Evolutionary conservation across 2,888 invertebrate species (phyloP).

Genomic region (Notodonta dromedarius): DNA sequence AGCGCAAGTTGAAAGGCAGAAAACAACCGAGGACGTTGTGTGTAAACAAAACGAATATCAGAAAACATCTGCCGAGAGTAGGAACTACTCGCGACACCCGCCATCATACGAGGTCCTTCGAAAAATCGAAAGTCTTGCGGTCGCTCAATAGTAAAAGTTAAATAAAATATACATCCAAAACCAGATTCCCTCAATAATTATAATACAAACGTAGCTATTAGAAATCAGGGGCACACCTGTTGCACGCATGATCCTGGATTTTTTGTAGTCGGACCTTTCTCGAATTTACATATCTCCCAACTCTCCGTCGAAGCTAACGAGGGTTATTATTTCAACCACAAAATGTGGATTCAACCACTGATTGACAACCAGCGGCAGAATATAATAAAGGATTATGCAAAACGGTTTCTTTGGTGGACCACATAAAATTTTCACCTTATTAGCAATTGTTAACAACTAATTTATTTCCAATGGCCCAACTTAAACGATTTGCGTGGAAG

Average conservation of each 20-base stretch:
- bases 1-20: conserved; percentile 11
- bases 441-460: conserved; percentile 66
- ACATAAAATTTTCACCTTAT: conserved; percentile 68
- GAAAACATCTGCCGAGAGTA: conserved; percentile 38
- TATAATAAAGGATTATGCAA: conserved; percentile 63
- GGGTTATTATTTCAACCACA: conserved; percentile 80
- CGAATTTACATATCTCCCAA: conserved; percentile 78
- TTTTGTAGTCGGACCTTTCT: conserved; percentile 74
- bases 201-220: conserved; percentile 66
- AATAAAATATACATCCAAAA: conserved; percentile 53
- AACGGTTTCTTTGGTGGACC: conserved; percentile 52
- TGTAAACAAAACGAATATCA: conserved; percentile 23
- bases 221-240: conserved; percentile 78
- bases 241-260: conserved; percentile 67
- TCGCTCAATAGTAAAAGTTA: conserved; percentile 57
- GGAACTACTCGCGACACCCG: conserved; percentile 18
- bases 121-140: conserved; percentile 71
- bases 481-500: conserved; percentile 43
- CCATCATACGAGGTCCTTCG: conserved; percentile 32
- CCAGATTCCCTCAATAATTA: conserved; percentile 65
- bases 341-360: conserved; percentile 70
- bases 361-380: conserved; percentile 68
- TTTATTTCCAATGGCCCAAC: conserved; percentile 56
- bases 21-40: conserved; percentile 20
- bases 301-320: conserved; percentile 75